These are phyloP conservation scores for Cephus nigrinus DNA, from an alignment of 2,888 invertebrate species.

Conservation along the genomic window DNA sequence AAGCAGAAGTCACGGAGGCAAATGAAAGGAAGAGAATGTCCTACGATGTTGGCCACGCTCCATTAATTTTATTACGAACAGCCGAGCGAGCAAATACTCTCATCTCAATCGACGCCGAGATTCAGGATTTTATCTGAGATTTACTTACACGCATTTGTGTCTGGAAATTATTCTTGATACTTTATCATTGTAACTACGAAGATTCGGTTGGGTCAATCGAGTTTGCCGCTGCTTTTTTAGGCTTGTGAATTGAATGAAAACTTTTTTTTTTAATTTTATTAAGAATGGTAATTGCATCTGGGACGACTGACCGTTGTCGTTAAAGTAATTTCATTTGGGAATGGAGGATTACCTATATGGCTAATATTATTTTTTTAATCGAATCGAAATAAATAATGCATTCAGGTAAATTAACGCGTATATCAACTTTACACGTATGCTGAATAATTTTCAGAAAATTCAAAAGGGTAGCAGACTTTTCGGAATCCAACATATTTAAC, in stretches of 20 bases:
- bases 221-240: background rate
- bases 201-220: background rate
- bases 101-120: slow-evolving; percentile 31
- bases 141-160: background rate
- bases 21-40: slow-evolving; percentile 48
- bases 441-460: background rate
- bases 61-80: slow-evolving; percentile 59
- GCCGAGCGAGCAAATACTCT: slow-evolving; percentile 37
- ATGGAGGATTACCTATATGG: too few species aligned
- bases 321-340: too few species aligned
- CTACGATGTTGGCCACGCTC: slow-evolving; percentile 48
- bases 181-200: background rate
- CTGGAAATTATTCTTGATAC: background rate
- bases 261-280: background rate
- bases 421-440: background rate
- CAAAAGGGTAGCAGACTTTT: background rate
- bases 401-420: too few species aligned
- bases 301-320: too few species aligned
- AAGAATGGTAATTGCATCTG: too few species aligned
- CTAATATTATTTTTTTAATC: too few species aligned
- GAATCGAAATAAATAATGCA: too few species aligned
- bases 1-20: slow-evolving; percentile 46
- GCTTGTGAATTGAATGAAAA: background rate
- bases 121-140: background rate
- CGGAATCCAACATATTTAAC: background rate